A percentile compares a stretch with the other conserved stretches of the same genome.
Conservation (phyloP, 2,888 invertebrate genomes). For the Epinotia demarniana region DNA sequence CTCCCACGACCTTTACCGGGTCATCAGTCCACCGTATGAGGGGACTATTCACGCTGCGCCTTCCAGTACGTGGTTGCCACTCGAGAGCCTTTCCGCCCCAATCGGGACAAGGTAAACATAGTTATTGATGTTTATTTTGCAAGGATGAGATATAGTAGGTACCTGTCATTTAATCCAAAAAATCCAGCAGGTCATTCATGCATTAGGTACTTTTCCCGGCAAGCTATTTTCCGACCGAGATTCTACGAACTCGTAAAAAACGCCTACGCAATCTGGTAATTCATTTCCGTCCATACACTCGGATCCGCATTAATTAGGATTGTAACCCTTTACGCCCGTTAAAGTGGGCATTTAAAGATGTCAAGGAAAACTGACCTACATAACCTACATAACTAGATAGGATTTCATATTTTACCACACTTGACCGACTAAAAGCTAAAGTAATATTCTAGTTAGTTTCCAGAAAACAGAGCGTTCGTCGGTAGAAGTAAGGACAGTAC, state of each 20-base stretch:
- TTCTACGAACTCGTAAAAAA: neutral
- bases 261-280: neutral
- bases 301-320: neutral
- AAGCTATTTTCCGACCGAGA: neutral
- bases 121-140: too few species aligned
- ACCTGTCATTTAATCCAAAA: neutral
- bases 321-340: neutral
- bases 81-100: too few species aligned
- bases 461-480: neutral
- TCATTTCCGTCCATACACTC: neutral
- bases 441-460: too few species aligned
- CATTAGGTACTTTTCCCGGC: neutral
- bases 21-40: too few species aligned
- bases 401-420: neutral
- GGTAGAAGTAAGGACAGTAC: too few species aligned
- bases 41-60: too few species aligned
- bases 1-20: too few species aligned
- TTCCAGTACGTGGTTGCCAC: too few species aligned
- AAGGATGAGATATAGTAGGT: neutral
- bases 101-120: too few species aligned
- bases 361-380: constrained; percentile 4
- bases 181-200: neutral
- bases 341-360: neutral
- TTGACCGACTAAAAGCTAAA: neutral
- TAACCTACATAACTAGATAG: neutral